Conservation (phyloP, 1,140 invertebrate genomes). For the Ceratoteleas bidentatus region DNA sequence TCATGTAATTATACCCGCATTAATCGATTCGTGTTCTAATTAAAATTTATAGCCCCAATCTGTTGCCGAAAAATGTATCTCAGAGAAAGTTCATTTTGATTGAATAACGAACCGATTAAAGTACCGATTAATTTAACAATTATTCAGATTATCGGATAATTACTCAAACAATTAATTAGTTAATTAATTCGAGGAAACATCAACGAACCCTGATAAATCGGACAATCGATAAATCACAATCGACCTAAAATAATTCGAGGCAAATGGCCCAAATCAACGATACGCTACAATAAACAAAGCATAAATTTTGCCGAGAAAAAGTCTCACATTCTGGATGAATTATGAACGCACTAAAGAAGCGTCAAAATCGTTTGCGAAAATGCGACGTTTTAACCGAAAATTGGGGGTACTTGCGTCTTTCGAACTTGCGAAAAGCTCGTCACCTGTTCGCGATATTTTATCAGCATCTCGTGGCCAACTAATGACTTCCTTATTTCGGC, state of each 20-base stretch:
- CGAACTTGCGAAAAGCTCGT: constrained; percentile 51
- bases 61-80: no score
- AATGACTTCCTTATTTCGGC: constrained; percentile 58
- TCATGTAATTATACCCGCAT: no score
- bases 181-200: no score
- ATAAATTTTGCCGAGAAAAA: constrained; percentile 32
- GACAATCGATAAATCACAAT: constrained; percentile 8
- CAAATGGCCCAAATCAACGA: constrained; percentile 11
- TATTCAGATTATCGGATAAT: no score
- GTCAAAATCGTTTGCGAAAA: constrained; percentile 48
- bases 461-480: constrained; percentile 28
- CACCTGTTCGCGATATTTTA: constrained; percentile 65
- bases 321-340: constrained; percentile 40
- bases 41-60: no score
- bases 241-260: not conserved
- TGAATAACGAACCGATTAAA: no score
- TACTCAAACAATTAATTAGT: no score
- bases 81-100: no score
- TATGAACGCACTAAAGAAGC: constrained; percentile 52
- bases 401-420: constrained; percentile 9
- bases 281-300: constrained; percentile 36
- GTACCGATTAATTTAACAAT: no score
- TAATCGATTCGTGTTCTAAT: no score
- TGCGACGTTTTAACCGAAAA: constrained; percentile 26
- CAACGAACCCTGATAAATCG: no score